Evolutionary conservation across 2,113 vertebrate species (phyloP).

Genomic region (Panurus biarmicus): DNA sequence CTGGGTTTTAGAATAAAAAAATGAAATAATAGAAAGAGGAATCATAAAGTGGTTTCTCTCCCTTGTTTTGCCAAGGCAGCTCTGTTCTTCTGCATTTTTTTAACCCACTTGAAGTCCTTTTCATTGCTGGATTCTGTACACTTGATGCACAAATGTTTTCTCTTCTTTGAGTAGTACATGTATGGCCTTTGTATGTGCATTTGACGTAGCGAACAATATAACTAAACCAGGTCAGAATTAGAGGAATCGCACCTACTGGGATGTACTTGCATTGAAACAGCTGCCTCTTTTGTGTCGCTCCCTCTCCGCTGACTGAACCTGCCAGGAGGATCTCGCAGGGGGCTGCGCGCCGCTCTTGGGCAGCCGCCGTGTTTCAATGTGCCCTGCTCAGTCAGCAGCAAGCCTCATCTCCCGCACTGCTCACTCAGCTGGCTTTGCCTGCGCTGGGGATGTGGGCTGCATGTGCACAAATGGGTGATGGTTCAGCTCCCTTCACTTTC

Average conservation of each 20-base stretch:
- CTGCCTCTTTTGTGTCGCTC: not conserved
- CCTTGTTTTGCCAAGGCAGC: not conserved
- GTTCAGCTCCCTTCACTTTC: not conserved
- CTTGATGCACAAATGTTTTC: not conserved
- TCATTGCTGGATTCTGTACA: not conserved
- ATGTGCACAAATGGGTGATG: slow-evolving; percentile 41
- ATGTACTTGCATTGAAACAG: not conserved
- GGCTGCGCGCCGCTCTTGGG: not conserved
- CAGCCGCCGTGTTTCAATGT: not conserved
- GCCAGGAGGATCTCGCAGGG: not conserved
- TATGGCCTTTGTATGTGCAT: not conserved
- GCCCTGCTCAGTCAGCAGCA: slow-evolving; percentile 53
- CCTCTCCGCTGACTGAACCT: not conserved
- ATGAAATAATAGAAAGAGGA: not conserved
- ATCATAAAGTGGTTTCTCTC: not conserved
- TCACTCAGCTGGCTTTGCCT: not conserved
- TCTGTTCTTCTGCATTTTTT: not conserved
- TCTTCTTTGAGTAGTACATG: not conserved
- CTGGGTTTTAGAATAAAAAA: not conserved
- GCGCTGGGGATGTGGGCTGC: slow-evolving; percentile 18
- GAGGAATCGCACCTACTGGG: not conserved
- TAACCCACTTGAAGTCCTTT: not conserved
- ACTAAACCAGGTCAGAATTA: not conserved
- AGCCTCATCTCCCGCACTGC: not conserved
- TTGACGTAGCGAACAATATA: not conserved